phyloP scores from a whole-genome alignment of 2,888 invertebrate genomes.

The Drosophila diplacantha region DNA sequence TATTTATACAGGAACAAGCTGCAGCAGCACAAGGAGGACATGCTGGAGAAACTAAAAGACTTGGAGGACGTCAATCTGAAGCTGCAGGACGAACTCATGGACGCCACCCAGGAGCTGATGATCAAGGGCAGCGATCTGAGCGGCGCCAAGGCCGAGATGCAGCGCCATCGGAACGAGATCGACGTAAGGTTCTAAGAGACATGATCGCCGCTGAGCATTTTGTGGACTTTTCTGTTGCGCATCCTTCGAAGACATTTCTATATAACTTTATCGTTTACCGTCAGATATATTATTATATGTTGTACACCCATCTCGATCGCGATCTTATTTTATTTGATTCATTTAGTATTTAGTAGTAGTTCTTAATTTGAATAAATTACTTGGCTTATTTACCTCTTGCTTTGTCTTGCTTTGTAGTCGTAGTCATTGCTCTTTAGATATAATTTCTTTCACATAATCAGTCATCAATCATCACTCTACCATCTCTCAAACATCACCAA shows the following conservation, averaged over 20 bases:
- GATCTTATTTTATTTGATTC: conserved; percentile 43
- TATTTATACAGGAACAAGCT: conserved; percentile 73
- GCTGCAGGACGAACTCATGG: conserved; percentile 80
- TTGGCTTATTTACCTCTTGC: conserved; percentile 48
- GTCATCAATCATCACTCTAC: conserved; percentile 38
- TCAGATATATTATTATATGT: conserved; percentile 64
- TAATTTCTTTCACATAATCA: conserved; percentile 25
- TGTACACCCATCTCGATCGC: conserved; percentile 39
- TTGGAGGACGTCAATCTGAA: conserved; percentile 80
- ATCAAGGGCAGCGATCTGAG: conserved; percentile 79
- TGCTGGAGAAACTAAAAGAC: conserved; percentile 79
- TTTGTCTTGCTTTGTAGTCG: conserved; percentile 17
- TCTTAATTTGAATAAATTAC: conserved; percentile 56
- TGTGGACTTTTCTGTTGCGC: conserved; percentile 50
- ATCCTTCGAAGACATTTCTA: conserved; percentile 69
- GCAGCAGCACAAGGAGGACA: conserved; percentile 77
- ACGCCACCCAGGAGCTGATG: conserved; percentile 79
- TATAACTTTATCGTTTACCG: conserved; percentile 55
- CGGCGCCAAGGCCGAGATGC: conserved; percentile 79
- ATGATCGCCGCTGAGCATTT: conserved; percentile 15
- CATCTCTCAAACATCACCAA: conserved; percentile 39
- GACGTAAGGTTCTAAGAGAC: conserved; percentile 79
- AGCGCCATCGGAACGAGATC: conserved; percentile 80
- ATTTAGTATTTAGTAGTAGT: conserved; percentile 56
- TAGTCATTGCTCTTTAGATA: conserved; percentile 6